Evolutionary conservation across 2,797 vertebrate species (phyloP).

Genomic region (Poeciliopsis presidionis): DNA sequence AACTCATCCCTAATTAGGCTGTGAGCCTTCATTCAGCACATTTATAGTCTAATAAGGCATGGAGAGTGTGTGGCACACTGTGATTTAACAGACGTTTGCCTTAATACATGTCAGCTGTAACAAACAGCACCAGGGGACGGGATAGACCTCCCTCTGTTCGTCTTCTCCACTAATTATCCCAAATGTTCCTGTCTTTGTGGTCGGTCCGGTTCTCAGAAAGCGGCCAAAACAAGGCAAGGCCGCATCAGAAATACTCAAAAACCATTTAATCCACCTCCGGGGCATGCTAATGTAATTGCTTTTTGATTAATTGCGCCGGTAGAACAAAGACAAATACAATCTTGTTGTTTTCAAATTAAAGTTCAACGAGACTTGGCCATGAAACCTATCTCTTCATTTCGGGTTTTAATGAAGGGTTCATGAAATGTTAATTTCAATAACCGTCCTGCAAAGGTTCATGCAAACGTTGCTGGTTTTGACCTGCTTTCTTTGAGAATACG

Average conservation of each 20-base stretch:
- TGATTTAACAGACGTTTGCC: conserved; percentile 73
- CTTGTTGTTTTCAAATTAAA: conserved; percentile 68
- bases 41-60: conserved; percentile 73
- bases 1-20: conserved; percentile 74
- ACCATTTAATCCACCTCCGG: conserved; percentile 71
- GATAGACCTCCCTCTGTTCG: conserved; percentile 52
- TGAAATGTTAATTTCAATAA: conserved; percentile 59
- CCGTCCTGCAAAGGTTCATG: conserved; percentile 32
- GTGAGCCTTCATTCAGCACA: conserved; percentile 65
- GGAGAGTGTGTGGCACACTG: conserved; percentile 54
- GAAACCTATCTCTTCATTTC: conserved; percentile 61
- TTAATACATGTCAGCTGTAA: conserved; percentile 69
- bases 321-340: conserved; percentile 15
- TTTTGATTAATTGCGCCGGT: conserved; percentile 75
- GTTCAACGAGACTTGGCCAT: conserved; percentile 59
- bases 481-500: conserved; percentile 4
- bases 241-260: conserved; percentile 69
- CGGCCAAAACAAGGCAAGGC: conserved; percentile 34
- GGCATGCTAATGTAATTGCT: conserved; percentile 75
- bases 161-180: conserved; percentile 74
- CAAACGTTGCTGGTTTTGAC: conserved; percentile 23
- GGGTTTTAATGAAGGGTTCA: conserved; percentile 51
- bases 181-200: conserved; percentile 56
- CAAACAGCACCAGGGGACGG: conserved; percentile 21
- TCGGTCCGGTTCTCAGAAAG: conserved; percentile 22